These are phyloP conservation scores for Sebastes cheni DNA, from an alignment of 2,797 vertebrate genomes.

Conservation along the genomic window DNA sequence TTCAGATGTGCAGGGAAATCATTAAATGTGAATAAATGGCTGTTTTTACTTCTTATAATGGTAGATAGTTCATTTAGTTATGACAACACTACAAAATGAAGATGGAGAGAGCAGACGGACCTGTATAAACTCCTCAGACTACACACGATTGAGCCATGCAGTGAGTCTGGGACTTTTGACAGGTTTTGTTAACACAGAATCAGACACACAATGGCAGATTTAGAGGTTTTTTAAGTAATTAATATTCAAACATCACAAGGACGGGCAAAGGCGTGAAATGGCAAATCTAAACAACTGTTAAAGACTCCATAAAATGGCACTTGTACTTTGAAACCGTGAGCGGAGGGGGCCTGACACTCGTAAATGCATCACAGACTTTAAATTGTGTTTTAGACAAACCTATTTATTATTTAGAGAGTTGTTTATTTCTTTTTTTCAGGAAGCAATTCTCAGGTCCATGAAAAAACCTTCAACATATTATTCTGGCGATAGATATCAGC, in stretches of 20 bases:
- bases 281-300: not conserved
- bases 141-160: not conserved
- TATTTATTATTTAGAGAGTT: too few species aligned
- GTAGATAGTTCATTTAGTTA: not conserved
- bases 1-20: not conserved
- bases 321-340: fast-evolving
- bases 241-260: not conserved
- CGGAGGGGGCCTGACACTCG: too few species aligned
- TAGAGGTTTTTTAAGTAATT: not conserved
- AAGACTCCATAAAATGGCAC: too few species aligned
- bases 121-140: not conserved
- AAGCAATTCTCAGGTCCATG: too few species aligned
- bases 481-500: too few species aligned
- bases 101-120: not conserved
- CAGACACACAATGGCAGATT: not conserved
- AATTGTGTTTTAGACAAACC: too few species aligned
- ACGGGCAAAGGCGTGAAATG: not conserved
- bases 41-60: not conserved
- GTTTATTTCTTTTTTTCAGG: too few species aligned
- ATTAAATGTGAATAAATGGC: not conserved
- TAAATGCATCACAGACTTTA: too few species aligned
- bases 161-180: not conserved
- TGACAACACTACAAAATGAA: not conserved
- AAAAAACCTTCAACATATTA: too few species aligned
- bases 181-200: not conserved